These are phyloP conservation scores for Acleris laterana DNA, from an alignment of 2,888 invertebrate species.

Conservation along the genomic window DNA sequence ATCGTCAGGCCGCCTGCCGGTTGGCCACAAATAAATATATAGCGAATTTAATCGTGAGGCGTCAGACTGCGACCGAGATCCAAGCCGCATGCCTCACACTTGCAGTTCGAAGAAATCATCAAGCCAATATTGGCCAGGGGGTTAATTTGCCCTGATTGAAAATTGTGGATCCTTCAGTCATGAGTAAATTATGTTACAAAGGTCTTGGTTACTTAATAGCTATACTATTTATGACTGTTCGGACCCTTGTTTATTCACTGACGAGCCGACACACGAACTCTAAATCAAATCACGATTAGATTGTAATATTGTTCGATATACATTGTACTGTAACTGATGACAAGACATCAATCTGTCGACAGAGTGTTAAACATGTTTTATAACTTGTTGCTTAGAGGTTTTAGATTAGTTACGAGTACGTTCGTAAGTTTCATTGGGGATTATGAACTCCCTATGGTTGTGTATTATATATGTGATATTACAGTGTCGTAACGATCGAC, in stretches of 20 bases:
- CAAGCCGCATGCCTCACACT: no score
- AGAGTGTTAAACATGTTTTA: background rate
- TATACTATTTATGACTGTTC: background rate
- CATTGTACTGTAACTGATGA: conserved; percentile 3
- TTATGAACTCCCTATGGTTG: background rate
- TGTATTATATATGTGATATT: no score
- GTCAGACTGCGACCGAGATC: no score
- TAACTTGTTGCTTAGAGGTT: background rate
- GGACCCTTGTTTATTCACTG: conserved; percentile 43
- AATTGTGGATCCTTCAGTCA: conserved; percentile 42
- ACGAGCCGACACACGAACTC: background rate
- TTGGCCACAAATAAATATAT: no score
- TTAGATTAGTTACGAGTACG: background rate
- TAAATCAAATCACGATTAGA: background rate
- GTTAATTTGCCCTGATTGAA: conserved; percentile 43
- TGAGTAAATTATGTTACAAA: background rate
- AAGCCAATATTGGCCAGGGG: no score
- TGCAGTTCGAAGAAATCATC: no score
- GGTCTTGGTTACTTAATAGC: no score
- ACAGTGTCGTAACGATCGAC: no score
- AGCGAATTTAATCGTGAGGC: no score
- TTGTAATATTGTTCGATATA: background rate
- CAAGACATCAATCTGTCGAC: background rate
- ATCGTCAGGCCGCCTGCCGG: no score
- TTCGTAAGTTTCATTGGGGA: background rate